Evolutionary conservation across 2,797 vertebrate genomes (phyloP), one percentile per base, ranked within the genome.

Genomic region (Takifugu ocellatus): DNA sequence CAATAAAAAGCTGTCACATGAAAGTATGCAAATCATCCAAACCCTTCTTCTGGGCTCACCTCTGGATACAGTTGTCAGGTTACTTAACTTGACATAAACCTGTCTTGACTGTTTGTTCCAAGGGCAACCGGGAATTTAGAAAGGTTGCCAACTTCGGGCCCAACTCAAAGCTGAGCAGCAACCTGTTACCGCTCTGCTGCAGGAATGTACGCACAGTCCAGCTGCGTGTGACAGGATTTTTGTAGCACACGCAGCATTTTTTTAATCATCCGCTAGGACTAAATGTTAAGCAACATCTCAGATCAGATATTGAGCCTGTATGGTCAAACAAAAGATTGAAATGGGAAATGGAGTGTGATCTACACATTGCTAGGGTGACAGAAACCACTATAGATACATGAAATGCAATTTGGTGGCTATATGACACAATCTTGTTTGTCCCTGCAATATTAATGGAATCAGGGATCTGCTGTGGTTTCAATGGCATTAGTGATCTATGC

Each of bases 61-160:
- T 63, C 21, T 76, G 55, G 69, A 65, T 60, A 62, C 75, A 79
- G n/a, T 59, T 82, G 81, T 81, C 81, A 75, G 43, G 66, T 66
- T 68, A 62, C 81, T 69, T 76, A 75, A 67, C 47, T 61, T 59
- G 55, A 77, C 55, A 78, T 58, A 71, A 78, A 75, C 71, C 61
- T 82, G 60, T 56, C 72, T 75, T 78, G 17, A 49, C 51, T 63
- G 48, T 67, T 75, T 70, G 45, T 74, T 74, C 72, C 73, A 77
- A 74, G 61, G 44, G 65, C 58, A 33, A 44, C 29, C 39, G 36
- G 58, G 66, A 70, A 66, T 10, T 54, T 56, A 47, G 2, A 45
- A 49, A 64, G 17, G 24, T 63, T 74, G 77, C 61, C 72, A 83
- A 61, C 5, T 58, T 45, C 25, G 44, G 70, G 64, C 54, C 50